These are phyloP conservation scores for Linnaemya tessellans DNA, from an alignment of 2,888 invertebrate species.

Conservation along the genomic window DNA sequence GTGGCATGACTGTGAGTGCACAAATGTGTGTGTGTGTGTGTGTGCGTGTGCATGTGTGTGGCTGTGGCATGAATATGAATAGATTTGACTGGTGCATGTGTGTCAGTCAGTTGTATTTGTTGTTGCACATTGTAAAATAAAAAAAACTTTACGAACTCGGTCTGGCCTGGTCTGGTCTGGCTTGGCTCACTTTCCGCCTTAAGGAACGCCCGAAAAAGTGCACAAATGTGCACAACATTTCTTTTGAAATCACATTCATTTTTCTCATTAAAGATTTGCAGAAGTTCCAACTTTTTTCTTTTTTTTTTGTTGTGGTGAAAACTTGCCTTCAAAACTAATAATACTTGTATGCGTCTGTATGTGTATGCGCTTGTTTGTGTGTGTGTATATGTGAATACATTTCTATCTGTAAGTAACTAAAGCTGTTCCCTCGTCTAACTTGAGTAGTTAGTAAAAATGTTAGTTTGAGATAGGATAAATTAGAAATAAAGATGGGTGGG, in stretches of 20 bases:
- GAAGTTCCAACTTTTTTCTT: constrained; percentile 24
- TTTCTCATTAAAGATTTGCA: constrained; percentile 69
- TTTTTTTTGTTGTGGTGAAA: constrained; percentile 45
- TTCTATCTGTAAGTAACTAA: neutral
- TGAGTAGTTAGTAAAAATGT: constrained; percentile 14
- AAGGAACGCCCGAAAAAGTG: constrained; percentile 66
- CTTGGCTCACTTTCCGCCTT: constrained; percentile 65
- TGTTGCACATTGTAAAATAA: constrained; percentile 10
- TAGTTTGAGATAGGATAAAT: constrained; percentile 42
- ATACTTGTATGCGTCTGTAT: neutral
- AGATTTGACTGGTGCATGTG: constrained; percentile 27
- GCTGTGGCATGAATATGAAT: constrained; percentile 28
- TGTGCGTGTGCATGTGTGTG: constrained; percentile 16
- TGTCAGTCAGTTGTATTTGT: constrained; percentile 28
- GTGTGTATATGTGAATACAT: neutral
- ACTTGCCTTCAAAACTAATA: constrained; percentile 35
- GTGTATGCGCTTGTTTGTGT: too few species aligned
- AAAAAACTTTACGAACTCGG: constrained; percentile 6
- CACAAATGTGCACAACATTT: constrained; percentile 52
- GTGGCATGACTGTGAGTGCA: neutral
- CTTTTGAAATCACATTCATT: constrained; percentile 67
- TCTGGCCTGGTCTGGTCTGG: neutral
- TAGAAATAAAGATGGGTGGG: constrained; percentile 44
- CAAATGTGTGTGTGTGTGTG: neutral
- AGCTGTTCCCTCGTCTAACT: neutral